These are phyloP conservation scores for Lacerta bilineata DNA, from an alignment of 2,797 vertebrate genomes.

Conservation along the genomic window DNA sequence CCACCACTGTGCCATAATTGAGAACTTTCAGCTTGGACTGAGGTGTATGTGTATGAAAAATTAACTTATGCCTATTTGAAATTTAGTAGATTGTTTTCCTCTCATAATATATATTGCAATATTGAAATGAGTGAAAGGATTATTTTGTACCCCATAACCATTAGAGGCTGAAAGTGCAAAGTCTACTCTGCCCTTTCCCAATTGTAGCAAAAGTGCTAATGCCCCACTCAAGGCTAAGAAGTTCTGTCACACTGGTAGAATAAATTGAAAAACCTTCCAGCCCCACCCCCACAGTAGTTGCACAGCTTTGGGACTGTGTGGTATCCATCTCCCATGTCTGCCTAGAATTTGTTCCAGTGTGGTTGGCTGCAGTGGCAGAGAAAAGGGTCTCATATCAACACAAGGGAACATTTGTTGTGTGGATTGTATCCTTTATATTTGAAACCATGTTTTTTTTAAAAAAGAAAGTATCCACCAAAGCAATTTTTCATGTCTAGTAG, in stretches of 20 bases:
- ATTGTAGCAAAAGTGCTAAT: neutral
- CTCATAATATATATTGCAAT: neutral
- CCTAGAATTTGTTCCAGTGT: neutral
- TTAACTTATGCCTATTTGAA: neutral
- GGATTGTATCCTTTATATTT: neutral
- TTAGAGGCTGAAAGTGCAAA: neutral
- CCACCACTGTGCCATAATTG: no score
- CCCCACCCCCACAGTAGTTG: neutral
- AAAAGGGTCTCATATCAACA: neutral
- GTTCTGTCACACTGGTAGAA: neutral
- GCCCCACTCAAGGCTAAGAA: neutral
- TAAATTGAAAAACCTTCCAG: neutral
- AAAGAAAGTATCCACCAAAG: conserved; percentile 30
- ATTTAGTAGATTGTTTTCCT: neutral
- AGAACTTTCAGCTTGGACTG: neutral
- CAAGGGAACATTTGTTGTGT: neutral
- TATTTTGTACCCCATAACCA: neutral
- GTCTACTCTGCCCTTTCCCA: no score
- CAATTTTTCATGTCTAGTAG: conserved; percentile 59
- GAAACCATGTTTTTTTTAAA: neutral
- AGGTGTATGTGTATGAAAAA: neutral
- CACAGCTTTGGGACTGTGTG: neutral
- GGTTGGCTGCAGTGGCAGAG: neutral
- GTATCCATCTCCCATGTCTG: neutral
- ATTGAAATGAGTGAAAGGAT: neutral